These are phyloP conservation scores for Octomys mimax DNA, from an alignment of 2,797 vertebrate genomes.

Conservation along the genomic window DNA sequence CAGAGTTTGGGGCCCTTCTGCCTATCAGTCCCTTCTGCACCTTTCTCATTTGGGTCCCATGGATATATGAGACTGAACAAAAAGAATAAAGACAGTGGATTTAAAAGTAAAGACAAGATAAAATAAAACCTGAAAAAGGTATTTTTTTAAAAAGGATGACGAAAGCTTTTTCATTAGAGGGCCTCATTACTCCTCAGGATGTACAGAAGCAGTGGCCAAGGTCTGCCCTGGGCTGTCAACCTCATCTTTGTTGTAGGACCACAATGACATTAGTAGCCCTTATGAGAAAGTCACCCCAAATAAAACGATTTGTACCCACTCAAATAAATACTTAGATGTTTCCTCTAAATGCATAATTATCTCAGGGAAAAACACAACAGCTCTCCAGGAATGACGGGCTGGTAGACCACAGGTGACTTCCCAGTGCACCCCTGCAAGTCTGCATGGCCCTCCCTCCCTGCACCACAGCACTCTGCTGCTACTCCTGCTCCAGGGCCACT, in stretches of 20 bases:
- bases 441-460: not conserved
- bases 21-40: not conserved
- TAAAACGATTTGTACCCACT: not conserved
- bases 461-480: not conserved
- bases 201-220: not conserved
- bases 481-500: not conserved
- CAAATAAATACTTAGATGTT: not conserved
- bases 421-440: not conserved
- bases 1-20: not conserved
- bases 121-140: not conserved
- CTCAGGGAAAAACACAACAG: not conserved
- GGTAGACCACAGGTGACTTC: not conserved
- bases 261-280: not conserved
- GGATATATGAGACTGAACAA: not conserved
- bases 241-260: not conserved
- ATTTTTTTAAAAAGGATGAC: not conserved
- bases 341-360: not conserved
- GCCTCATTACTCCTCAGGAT: not conserved
- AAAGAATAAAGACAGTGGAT: not conserved
- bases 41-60: not conserved
- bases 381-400: not conserved
- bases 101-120: constrained; percentile 2
- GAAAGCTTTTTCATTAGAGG: not conserved
- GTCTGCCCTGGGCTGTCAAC: not conserved
- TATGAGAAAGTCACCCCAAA: not conserved